Evolutionary conservation across 1,140 invertebrate species (phyloP), one percentile per base, ranked within the genome.

Genomic region (Euschistus heros): DNA sequence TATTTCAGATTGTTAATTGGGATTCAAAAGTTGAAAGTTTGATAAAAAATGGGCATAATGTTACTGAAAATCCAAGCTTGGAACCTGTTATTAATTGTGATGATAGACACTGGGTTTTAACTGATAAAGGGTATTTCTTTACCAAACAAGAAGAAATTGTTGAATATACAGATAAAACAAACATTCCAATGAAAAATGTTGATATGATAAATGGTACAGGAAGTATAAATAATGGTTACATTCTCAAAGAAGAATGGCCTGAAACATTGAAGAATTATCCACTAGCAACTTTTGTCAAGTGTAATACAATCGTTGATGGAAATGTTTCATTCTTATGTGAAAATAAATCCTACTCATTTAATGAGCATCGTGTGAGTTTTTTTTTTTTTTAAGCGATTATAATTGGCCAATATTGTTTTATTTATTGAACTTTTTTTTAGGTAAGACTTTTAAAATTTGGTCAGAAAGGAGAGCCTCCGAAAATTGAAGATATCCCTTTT

Each of bases 1-100:
- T 7, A 50, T 50, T 50, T 50, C n/a, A 50, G 47, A 50, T 50
- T 20, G 47, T 50, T 50, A 50, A 50, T 50, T 50, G 47, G 47
- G 17, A 50, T 6, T 20, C 47, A 5, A 50, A 50, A 20, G 47
- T 37, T 37, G 33, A 10, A 2, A 37, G 33, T 37, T 37, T 37
- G 33, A 1, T 13, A 10, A 37, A 37, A 37, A 37, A 2, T 10
- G 33, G 8, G 33, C 33, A 37, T 37, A 13, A 1, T 37, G 33
- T 37, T 37, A 10, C 4, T 37, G 33, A 37, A 37, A 37, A 37
- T 13, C 33, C 33, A 10, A 1, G 1, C 13, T 37, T 37, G 8
- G 4, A 10, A 37, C 1, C 33, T 6, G 33, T 37, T 37, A 6
- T 13, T 37, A 13, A 37, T 37, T 6, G 33, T 10, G 33, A 30